Evolutionary conservation across 2,797 vertebrate genomes (phyloP).

Genomic region (Loriculus beryllinus): DNA sequence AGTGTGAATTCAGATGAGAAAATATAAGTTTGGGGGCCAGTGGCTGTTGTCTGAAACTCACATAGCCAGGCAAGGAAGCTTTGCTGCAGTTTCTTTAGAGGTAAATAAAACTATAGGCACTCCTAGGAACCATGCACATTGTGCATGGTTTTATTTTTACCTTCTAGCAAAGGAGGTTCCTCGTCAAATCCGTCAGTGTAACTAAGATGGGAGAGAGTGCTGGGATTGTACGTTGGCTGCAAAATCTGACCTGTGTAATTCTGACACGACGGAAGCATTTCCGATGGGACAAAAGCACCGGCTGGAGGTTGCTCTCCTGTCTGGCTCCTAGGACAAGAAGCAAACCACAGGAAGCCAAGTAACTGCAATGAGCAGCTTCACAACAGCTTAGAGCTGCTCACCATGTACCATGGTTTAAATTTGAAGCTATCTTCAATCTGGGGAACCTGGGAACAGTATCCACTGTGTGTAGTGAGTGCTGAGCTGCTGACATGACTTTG

Average conservation of each 20-base stretch:
- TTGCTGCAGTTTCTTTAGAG: neutral
- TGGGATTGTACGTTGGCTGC: slow-evolving; percentile 31
- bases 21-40: neutral
- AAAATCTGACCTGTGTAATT: slow-evolving; percentile 65
- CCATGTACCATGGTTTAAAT: rapidly evolving
- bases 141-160: slow-evolving; percentile 25
- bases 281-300: neutral
- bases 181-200: slow-evolving; percentile 65
- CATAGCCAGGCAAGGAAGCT: neutral
- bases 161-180: slow-evolving; percentile 81
- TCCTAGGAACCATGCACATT: rapidly evolving
- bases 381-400: neutral
- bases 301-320: neutral
- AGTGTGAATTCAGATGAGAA: neutral
- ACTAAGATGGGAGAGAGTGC: slow-evolving; percentile 20
- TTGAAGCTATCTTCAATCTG: neutral
- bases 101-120: neutral
- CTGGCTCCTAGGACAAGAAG: slow-evolving; percentile 41
- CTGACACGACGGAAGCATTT: slow-evolving; percentile 15
- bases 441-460: rapidly evolving
- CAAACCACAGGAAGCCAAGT: neutral
- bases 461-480: rapidly evolving
- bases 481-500: neutral
- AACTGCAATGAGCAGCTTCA: neutral
- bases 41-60: neutral